Evolutionary conservation across 2,888 invertebrate genomes (phyloP).

Genomic region (Mycalesis mineus): DNA sequence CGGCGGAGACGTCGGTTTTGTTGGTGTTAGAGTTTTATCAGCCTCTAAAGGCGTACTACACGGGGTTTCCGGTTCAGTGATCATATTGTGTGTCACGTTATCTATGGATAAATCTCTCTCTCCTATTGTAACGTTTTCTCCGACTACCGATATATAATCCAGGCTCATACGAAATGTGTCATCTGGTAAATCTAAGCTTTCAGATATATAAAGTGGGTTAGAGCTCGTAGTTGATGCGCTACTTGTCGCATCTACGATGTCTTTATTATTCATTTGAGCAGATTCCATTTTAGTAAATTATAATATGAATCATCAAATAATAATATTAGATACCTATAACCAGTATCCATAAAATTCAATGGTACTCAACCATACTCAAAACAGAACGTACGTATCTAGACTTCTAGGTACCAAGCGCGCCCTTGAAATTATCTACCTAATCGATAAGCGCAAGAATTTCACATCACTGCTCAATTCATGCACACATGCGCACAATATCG

Average conservation of each 20-base stretch:
- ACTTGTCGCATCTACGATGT: constrained; percentile 39
- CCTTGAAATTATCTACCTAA: constrained; percentile 72
- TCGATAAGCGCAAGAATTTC: constrained; percentile 72
- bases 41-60: constrained; percentile 27
- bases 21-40: background rate
- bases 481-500: constrained; percentile 55
- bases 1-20: constrained; percentile 29
- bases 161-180: constrained; percentile 66
- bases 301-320: background rate
- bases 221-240: constrained; percentile 46
- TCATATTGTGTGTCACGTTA: constrained; percentile 25
- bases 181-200: constrained; percentile 57
- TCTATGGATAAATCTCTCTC: constrained; percentile 50
- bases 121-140: constrained; percentile 65
- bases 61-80: constrained; percentile 24
- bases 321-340: background rate
- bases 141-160: constrained; percentile 58
- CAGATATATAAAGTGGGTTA: constrained; percentile 54
- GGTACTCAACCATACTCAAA: constrained; percentile 14
- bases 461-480: constrained; percentile 59
- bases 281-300: constrained; percentile 50
- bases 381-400: constrained; percentile 33
- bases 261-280: constrained; percentile 36
- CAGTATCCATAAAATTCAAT: constrained; percentile 8
- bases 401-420: constrained; percentile 30